Evolutionary conservation across 2,888 invertebrate species (phyloP).

Genomic region (Drosophila melanocephala): DNA sequence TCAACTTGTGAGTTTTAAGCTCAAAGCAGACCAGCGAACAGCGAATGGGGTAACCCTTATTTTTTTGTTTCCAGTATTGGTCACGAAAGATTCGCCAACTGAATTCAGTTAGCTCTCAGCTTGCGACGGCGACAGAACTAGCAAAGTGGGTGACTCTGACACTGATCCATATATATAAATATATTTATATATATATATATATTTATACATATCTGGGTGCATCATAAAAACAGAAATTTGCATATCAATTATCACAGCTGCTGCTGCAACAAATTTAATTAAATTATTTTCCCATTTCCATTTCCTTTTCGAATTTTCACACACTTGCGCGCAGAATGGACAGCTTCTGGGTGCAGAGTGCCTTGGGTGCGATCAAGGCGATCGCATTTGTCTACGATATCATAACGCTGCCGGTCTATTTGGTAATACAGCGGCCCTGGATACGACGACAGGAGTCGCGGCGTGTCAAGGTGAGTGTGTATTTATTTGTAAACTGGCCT

Average conservation of each 20-base stretch:
- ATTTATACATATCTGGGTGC: not conserved
- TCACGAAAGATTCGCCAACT: slow-evolving; percentile 59
- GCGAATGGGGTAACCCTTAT: slow-evolving; percentile 40
- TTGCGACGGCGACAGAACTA: slow-evolving; percentile 54
- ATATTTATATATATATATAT: not conserved
- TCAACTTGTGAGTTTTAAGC: slow-evolving; percentile 32
- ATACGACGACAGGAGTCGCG: slow-evolving; percentile 91
- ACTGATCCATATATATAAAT: slow-evolving; percentile 5
- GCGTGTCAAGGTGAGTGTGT: slow-evolving; percentile 89
- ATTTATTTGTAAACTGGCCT: not conserved
- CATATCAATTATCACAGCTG: slow-evolving; percentile 8
- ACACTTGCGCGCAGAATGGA: slow-evolving; percentile 87
- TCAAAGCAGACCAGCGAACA: slow-evolving; percentile 32
- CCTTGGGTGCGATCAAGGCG: slow-evolving; percentile 91
- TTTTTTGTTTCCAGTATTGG: slow-evolving; percentile 33
- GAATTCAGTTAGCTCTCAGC: slow-evolving; percentile 67
- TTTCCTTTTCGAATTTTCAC: slow-evolving; percentile 11
- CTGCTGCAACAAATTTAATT: slow-evolving; percentile 22
- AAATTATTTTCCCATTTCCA: slow-evolving; percentile 12
- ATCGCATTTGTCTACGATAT: slow-evolving; percentile 95
- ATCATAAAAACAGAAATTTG: slow-evolving; percentile 5
- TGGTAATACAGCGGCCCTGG: slow-evolving; percentile 95
- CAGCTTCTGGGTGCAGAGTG: slow-evolving; percentile 89
- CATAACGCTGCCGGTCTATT: slow-evolving; percentile 95
- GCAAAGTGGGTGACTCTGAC: slow-evolving; percentile 23